Base-by-base conservation (phyloP, 2,797 vertebrate species). In the Coregonus sp. region DNA sequence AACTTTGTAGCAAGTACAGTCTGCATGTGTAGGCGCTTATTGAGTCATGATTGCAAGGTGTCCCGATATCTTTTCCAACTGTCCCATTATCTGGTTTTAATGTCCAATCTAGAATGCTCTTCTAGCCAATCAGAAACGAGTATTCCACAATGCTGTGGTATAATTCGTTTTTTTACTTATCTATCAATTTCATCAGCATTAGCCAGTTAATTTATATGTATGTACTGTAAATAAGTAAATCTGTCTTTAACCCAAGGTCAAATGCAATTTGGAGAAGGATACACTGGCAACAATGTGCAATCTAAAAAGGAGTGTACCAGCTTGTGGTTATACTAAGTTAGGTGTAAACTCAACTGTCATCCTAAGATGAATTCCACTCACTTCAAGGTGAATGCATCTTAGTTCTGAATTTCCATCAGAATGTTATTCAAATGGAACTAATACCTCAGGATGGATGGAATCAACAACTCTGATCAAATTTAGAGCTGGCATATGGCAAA, bases 381-480 rank as follows among this genome's bases (percentile, higher is more conserved):
- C 81, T 90, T 91, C 82, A 86, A 89, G 85, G 89, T 90, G 88
- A 92, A 90, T 72, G 80, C 77, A 78, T 89, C 87, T 90, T 81
- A 85, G 75, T 85, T 85, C 86, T 78, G 80, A 84, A 89, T 91
- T 92, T 89, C 86, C 77, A 89, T 91, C 87, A 84, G 84, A 80
- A 90, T 87, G 82, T 90, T 87, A 88, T 79, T 90, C 83, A 85
- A 82, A 91, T 88, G 85, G 84, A 92, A 92, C 87, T 89, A 91
- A 89, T 90, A 84, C 82, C 80, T 78, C 14, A 54, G 80, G 82
- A 88, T 81, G 79, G 84, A 77, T 91, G 80, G 80, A 82, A 91
- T 90, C 86, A 85, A 81, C 72, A 80, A 68, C 74, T 87, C 76
- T 75, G 75, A 89, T 90, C 81, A 81, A 78, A 90, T 88, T 82